A percentile compares a stretch with the other conserved stretches of the same genome.
phyloP scores from a whole-genome alignment of 2,113 vertebrate species.

The Pteronura brasiliensis region DNA sequence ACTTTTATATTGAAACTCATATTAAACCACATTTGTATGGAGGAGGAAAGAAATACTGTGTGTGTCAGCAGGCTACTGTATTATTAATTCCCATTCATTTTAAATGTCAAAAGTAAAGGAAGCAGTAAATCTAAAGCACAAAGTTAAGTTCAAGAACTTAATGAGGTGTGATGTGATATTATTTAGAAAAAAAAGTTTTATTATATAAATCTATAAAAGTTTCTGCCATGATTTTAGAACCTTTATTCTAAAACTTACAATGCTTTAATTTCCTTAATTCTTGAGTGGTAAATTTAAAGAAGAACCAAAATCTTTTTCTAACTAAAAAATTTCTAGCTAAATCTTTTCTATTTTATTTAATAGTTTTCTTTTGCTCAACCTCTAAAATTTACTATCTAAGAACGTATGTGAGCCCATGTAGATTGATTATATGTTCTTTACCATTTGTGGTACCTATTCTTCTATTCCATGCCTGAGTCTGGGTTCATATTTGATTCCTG shows the following conservation, averaged over 20 bases:
- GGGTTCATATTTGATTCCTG: background rate
- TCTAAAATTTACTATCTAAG: background rate
- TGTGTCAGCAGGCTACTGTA: conserved; percentile 1
- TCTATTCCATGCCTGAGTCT: background rate
- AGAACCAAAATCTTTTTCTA: background rate
- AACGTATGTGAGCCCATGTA: background rate
- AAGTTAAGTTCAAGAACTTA: conserved; percentile 16
- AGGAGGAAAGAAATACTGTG: background rate
- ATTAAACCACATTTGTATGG: conserved; percentile 29
- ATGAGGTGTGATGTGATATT: background rate
- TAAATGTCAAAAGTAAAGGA: conserved; percentile 41
- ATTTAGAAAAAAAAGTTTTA: background rate
- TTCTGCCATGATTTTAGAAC: background rate
- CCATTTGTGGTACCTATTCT: background rate
- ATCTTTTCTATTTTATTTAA: background rate
- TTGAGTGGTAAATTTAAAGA: background rate
- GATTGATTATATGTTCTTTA: background rate
- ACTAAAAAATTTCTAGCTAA: background rate
- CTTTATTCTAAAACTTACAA: background rate
- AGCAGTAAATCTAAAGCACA: conserved; percentile 25
- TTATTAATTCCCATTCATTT: conserved; percentile 43
- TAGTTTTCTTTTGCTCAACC: background rate
- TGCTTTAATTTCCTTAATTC: background rate
- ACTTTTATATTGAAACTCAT: conserved; percentile 38
- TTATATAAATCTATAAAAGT: background rate